phyloP scores from a whole-genome alignment of 2,113 vertebrate genomes.

The Sorex araneus region DNA sequence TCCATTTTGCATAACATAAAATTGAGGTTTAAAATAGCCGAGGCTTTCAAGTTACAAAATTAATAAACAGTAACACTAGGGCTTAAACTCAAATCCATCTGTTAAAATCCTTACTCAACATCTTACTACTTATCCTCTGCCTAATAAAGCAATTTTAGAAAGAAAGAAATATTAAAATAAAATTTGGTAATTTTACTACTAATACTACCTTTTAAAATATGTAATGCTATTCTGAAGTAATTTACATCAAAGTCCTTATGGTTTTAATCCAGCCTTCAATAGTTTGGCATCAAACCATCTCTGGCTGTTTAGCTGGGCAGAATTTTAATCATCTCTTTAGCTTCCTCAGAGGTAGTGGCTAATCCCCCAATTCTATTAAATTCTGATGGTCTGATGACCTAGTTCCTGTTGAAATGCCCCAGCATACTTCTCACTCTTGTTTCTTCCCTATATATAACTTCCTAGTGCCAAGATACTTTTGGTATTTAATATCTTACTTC shows the following conservation, averaged over 20 bases:
- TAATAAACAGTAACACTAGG: neutral
- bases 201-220: conserved; percentile 4
- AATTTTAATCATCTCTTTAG: conserved; percentile 38
- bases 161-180: neutral
- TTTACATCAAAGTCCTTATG: neutral
- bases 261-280: neutral
- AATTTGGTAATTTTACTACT: neutral
- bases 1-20: neutral
- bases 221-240: neutral
- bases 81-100: neutral
- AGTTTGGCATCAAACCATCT: conserved; percentile 9
- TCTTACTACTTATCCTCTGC: neutral
- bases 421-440: neutral
- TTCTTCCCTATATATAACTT: neutral
- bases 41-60: neutral
- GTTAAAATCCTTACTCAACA: neutral
- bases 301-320: conserved; percentile 4
- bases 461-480: neutral
- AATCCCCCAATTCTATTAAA: conserved; percentile 6
- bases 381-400: neutral
- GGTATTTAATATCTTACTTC: neutral
- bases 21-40: neutral
- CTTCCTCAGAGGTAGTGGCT: neutral
- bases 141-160: conserved; percentile 9
- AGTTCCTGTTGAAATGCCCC: neutral